These are phyloP conservation scores for Ferrisia virgata DNA, from an alignment of 2,888 invertebrate genomes.

Conservation along the genomic window DNA sequence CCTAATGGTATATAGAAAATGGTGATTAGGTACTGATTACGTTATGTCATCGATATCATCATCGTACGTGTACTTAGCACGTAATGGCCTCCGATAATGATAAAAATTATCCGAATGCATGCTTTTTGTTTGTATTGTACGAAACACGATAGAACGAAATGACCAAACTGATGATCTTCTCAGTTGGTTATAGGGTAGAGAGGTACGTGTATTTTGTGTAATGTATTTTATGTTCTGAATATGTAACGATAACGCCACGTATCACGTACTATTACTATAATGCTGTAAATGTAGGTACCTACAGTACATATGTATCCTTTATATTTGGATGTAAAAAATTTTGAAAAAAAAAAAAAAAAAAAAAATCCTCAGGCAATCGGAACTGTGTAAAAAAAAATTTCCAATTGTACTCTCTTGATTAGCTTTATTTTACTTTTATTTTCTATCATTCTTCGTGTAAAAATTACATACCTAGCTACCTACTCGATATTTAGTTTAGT, in stretches of 20 bases:
- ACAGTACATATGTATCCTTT: too few species aligned
- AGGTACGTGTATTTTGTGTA: not conserved
- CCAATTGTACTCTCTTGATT: constrained; percentile 1
- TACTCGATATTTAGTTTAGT: too few species aligned
- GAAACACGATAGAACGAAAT: too few species aligned
- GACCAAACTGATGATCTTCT: too few species aligned
- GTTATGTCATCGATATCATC: not conserved
- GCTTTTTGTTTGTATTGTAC: not conserved
- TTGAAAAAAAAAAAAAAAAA: not conserved
- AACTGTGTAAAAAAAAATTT: not conserved
- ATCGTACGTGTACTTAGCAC: not conserved
- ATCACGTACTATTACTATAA: too few species aligned
- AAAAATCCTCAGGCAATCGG: not conserved
- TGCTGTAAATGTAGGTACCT: too few species aligned
- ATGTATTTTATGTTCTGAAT: not conserved
- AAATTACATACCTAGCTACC: not conserved
- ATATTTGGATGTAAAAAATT: too few species aligned
- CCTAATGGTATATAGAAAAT: not conserved
- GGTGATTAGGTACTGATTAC: not conserved
- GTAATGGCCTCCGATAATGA: not conserved
- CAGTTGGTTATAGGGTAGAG: too few species aligned
- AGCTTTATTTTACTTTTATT: constrained; percentile 10
- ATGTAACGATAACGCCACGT: not conserved
- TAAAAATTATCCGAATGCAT: not conserved
- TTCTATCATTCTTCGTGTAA: not conserved